Evolutionary conservation across 2,888 invertebrate genomes (phyloP).

Genomic region (Ischnura elegans): DNA sequence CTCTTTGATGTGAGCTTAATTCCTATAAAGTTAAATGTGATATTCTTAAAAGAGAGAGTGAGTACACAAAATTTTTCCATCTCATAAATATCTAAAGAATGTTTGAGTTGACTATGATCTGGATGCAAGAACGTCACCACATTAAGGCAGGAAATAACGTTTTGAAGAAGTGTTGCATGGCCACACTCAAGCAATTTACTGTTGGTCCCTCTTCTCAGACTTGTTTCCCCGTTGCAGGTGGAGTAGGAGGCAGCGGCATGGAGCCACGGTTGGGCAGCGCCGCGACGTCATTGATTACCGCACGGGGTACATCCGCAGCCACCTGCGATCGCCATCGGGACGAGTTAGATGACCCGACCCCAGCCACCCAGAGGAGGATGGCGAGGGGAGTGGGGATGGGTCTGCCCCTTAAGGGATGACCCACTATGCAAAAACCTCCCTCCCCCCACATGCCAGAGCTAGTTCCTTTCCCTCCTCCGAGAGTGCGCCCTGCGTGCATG

Average conservation of each 20-base stretch:
- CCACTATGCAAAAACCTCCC: neutral
- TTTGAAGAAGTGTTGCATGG: no score
- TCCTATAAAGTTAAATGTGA: no score
- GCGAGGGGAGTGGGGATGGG: slow-evolving; percentile 43
- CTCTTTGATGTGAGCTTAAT: no score
- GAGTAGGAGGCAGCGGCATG: slow-evolving; percentile 87
- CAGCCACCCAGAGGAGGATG: slow-evolving; percentile 58
- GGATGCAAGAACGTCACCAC: no score
- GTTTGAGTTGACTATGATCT: no score
- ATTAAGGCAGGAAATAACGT: no score
- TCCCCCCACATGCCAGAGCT: neutral
- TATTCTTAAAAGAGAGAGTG: no score
- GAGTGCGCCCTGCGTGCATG: neutral
- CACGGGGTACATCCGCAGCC: slow-evolving; percentile 94
- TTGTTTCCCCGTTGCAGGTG: no score
- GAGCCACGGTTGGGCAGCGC: slow-evolving; percentile 78
- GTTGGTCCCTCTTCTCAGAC: no score
- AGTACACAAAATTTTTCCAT: no score
- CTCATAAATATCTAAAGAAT: no score
- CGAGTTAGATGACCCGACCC: slow-evolving; percentile 90
- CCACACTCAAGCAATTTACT: no score
- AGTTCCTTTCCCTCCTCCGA: slow-evolving; percentile 37
- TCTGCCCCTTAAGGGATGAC: neutral
- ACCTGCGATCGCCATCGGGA: slow-evolving; percentile 94
- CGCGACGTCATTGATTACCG: slow-evolving; percentile 88